phyloP scores from a whole-genome alignment of 2,888 invertebrate species.

The Polyploca ridens region DNA sequence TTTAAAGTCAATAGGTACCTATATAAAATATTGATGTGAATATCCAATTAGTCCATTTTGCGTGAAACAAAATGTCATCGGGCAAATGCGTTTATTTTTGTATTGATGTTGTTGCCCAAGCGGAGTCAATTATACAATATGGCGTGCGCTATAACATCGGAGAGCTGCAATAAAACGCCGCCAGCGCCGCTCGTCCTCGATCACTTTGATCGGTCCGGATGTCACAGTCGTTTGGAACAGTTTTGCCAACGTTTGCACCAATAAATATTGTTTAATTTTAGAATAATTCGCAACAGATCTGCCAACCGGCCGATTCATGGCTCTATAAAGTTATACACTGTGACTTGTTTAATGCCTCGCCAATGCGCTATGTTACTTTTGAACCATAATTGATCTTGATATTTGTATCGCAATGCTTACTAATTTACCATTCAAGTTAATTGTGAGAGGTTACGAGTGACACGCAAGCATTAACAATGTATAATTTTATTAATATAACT shows the following conservation, averaged over 20 bases:
- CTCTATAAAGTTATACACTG: slow-evolving; percentile 55
- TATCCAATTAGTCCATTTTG: slow-evolving; percentile 29
- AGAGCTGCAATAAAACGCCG: slow-evolving; percentile 57
- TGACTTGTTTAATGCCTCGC: slow-evolving; percentile 56
- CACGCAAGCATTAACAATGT: slow-evolving; percentile 7
- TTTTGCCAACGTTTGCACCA: slow-evolving; percentile 57
- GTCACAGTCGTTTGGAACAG: slow-evolving; percentile 68
- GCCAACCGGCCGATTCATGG: slow-evolving; percentile 55
- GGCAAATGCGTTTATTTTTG: slow-evolving; percentile 27
- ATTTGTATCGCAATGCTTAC: slow-evolving; percentile 6
- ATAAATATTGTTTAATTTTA: slow-evolving; percentile 74
- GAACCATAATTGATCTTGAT: slow-evolving; percentile 17
- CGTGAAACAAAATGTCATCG: slow-evolving; percentile 32
- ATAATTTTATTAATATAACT: neutral
- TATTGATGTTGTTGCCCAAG: slow-evolving; percentile 38
- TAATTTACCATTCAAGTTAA: slow-evolving; percentile 8
- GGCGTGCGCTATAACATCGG: slow-evolving; percentile 31
- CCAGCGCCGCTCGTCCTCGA: slow-evolving; percentile 59
- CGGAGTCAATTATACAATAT: slow-evolving; percentile 53
- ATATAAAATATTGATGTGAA: neutral
- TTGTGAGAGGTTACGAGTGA: neutral
- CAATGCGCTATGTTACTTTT: slow-evolving; percentile 50
- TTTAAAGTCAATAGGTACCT: too few relatives aligned
- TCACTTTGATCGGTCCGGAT: slow-evolving; percentile 79
- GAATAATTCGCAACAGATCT: slow-evolving; percentile 67